phyloP scores from a whole-genome alignment of 2,113 vertebrate species.

The Corapipo altera region DNA sequence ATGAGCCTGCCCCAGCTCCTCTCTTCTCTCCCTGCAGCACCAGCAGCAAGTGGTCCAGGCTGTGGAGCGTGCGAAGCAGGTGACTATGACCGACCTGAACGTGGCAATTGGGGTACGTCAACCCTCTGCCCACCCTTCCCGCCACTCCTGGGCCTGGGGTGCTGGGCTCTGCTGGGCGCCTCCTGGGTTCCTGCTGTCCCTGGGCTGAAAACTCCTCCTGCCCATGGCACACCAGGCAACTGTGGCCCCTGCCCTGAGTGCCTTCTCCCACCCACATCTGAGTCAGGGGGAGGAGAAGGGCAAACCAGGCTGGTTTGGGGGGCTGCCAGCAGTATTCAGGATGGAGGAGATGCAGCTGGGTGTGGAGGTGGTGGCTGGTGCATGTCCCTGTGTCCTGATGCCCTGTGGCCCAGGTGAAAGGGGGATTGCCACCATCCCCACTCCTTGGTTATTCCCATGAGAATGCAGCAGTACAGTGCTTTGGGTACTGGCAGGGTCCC shows the following conservation, averaged over 20 bases:
- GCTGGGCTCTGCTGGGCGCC: neutral
- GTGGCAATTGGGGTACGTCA: conserved; percentile 72
- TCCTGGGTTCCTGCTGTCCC: neutral
- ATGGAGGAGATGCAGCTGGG: neutral
- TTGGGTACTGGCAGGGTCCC: neutral
- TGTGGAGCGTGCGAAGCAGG: conserved; percentile 77
- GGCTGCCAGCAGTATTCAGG: neutral
- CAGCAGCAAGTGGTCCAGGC: conserved; percentile 79
- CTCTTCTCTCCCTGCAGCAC: conserved; percentile 71
- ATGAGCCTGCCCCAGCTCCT: neutral
- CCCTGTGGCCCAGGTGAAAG: neutral
- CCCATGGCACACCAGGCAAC: rapidly evolving
- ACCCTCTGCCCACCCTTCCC: conserved; percentile 21
- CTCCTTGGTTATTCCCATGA: rapidly evolving
- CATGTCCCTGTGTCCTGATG: rapidly evolving
- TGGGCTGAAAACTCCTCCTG: neutral
- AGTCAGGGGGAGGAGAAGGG: neutral
- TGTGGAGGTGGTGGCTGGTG: neutral
- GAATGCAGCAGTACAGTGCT: rapidly evolving
- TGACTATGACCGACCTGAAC: conserved; percentile 79
- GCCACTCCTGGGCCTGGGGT: rapidly evolving
- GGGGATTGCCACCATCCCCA: neutral
- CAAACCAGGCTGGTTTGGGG: neutral
- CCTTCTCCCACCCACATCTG: rapidly evolving
- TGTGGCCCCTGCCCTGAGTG: neutral